These are phyloP conservation scores for Haliclystus octoradiatus DNA, from an alignment of 30 jellyfish, hydroid and myxozoan species.

Conservation along the genomic window DNA sequence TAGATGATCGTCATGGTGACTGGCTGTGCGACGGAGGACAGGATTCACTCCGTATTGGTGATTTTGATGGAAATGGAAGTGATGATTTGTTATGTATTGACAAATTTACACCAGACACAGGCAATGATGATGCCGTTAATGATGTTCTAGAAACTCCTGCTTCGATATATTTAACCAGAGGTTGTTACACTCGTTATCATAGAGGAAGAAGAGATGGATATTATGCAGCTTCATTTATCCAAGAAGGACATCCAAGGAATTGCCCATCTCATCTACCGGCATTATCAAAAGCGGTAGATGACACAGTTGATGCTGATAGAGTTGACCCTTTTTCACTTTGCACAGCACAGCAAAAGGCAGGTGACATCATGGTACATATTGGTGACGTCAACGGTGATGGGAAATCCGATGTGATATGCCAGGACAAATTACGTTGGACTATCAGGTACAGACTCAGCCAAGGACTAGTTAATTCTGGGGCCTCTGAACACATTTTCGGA, in stretches of 20 bases:
- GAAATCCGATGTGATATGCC: not conserved
- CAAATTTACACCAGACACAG: too few species aligned
- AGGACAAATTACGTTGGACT: too few species aligned
- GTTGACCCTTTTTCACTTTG: too few species aligned
- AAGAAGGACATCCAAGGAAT: not conserved
- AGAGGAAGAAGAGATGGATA: not conserved
- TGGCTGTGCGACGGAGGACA: not conserved
- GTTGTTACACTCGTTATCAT: not conserved
- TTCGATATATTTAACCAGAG: not conserved
- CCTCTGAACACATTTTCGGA: not conserved
- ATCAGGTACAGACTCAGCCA: too few species aligned
- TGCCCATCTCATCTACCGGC: not conserved
- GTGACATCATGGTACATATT: not conserved
- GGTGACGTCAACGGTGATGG: constrained; percentile 3
- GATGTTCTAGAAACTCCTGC: too few species aligned
- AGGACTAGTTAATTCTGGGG: not conserved
- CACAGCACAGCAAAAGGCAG: too few species aligned
- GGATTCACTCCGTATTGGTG: not conserved
- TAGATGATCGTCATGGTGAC: not conserved
- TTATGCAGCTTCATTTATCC: not conserved
- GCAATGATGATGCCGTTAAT: too few species aligned
- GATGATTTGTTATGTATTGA: not conserved
- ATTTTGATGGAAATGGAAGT: not conserved
- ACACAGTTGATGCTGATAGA: not conserved
- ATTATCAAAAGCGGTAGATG: too few species aligned